Conservation (phyloP, 2,797 vertebrate species). For the Naso thynnoides region DNA sequence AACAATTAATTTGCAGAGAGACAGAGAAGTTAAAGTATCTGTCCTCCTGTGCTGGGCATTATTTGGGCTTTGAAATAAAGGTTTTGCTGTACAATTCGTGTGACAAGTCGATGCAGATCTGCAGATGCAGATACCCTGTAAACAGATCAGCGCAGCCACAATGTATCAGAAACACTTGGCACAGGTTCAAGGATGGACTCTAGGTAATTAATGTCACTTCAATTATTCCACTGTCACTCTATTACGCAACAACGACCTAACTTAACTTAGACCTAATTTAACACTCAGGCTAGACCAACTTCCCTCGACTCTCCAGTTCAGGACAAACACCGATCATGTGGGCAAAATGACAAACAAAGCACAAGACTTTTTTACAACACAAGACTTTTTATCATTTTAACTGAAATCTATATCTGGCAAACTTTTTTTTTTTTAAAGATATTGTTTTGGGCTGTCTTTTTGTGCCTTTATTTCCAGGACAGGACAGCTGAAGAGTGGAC, state of each 20-base stretch:
- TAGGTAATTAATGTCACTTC: slow-evolving; percentile 5
- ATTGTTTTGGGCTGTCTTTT: no score
- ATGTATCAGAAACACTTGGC: background rate
- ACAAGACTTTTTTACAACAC: background rate
- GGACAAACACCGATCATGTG: background rate
- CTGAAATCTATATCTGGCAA: background rate
- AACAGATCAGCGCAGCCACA: background rate
- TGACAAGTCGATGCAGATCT: background rate
- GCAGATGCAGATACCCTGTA: background rate
- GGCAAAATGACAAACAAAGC: background rate
- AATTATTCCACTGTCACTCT: slow-evolving; percentile 29
- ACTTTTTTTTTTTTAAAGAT: no score
- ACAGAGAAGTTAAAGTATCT: background rate
- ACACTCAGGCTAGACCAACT: slow-evolving; percentile 5
- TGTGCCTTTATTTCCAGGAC: no score
- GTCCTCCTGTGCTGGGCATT: background rate
- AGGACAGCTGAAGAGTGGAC: no score
- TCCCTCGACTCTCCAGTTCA: background rate
- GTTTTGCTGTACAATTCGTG: background rate
- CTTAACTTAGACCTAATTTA: slow-evolving; percentile 24
- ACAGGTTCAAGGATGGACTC: slow-evolving; percentile 2
- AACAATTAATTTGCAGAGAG: background rate
- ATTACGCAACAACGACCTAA: slow-evolving; percentile 36
- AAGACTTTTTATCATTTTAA: background rate
- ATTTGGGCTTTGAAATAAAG: background rate